phyloP scores from a whole-genome alignment of 37 sponge, comb jelly and placozoan genomes.

The Agelas oroides region DNA sequence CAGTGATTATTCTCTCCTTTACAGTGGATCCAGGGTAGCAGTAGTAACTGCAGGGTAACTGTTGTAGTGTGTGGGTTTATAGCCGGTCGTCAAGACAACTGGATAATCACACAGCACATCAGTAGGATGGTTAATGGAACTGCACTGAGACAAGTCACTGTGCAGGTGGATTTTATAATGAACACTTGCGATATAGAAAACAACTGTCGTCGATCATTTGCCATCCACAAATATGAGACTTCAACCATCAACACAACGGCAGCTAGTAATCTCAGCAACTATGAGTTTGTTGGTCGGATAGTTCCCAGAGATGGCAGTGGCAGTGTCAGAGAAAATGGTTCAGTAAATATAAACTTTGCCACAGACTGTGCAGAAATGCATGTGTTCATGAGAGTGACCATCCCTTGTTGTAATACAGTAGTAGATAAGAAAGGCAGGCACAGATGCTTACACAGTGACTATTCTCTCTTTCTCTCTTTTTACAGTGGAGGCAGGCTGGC shows the following conservation, averaged over 20 bases:
- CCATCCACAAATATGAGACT: not conserved
- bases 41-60: not conserved
- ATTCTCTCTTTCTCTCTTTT: not conserved
- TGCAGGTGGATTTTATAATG: not conserved
- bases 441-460: no score
- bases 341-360: not conserved
- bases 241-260: constrained; percentile 1
- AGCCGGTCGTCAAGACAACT: constrained; percentile 9
- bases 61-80: constrained; percentile 6
- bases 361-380: no score
- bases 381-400: no score
- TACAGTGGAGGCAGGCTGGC: not conserved
- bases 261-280: constrained; percentile 13
- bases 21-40: not conserved
- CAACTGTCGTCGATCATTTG: not conserved
- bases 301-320: not conserved
- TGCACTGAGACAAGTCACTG: not conserved
- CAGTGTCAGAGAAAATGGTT: not conserved
- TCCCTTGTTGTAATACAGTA: no score
- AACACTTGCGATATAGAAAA: no score
- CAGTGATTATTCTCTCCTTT: no score
- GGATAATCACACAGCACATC: constrained; percentile 21
- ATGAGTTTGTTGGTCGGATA: not conserved
- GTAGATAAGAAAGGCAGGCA: no score
- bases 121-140: no score